Percentiles rank a stretch among this genome's conserved stretches.
These are phyloP conservation scores for Crocidura indochinensis DNA, from an alignment of 2,797 vertebrate species.

Conservation along the genomic window DNA sequence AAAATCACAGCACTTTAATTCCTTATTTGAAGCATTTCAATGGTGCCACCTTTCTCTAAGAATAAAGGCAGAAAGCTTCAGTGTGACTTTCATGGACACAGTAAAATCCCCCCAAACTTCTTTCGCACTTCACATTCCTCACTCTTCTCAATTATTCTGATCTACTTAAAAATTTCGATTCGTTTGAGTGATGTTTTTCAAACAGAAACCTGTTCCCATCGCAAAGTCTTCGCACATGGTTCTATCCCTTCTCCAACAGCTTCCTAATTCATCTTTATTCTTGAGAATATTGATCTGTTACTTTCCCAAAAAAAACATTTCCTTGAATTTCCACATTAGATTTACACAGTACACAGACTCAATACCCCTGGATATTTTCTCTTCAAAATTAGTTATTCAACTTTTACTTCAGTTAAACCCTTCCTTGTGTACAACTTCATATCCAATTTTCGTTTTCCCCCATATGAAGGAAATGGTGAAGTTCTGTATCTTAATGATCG, in stretches of 20 bases:
- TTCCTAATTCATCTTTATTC: background rate
- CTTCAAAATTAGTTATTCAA: conserved; percentile 13
- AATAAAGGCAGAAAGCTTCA: background rate
- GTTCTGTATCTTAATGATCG: background rate
- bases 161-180: background rate
- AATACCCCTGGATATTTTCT: background rate
- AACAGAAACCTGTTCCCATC: background rate
- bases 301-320: background rate
- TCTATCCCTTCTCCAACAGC: background rate
- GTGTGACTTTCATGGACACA: background rate
- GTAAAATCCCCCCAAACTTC: background rate
- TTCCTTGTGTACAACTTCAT: background rate
- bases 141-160: background rate
- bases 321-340: background rate
- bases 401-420: background rate
- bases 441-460: background rate
- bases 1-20: background rate
- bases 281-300: background rate
- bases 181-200: background rate
- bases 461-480: background rate
- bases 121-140: accelerated
- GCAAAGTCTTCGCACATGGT: background rate
- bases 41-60: background rate
- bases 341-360: background rate
- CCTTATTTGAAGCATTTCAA: background rate